These are phyloP conservation scores for Percopsis omiscomaycus DNA, from an alignment of 2,797 vertebrate species.

Conservation along the genomic window DNA sequence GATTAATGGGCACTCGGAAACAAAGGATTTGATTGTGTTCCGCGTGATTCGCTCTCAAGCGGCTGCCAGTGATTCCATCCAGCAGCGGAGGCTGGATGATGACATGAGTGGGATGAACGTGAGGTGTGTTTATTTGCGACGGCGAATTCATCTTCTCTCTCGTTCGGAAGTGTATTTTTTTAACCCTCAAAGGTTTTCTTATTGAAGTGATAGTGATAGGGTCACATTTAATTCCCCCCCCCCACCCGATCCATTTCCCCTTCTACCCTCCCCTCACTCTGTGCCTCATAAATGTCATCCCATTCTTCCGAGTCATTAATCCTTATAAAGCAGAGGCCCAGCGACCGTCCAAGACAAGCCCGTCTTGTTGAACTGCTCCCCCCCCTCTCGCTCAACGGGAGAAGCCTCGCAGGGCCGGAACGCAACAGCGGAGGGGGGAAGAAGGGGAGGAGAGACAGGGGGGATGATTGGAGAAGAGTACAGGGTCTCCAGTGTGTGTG, in stretches of 20 bases:
- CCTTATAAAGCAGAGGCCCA: conserved; percentile 64
- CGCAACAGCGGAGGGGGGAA: conserved; percentile 54
- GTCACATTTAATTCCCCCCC: conserved; percentile 48
- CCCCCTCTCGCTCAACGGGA: conserved; percentile 51
- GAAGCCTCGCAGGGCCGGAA: conserved; percentile 73
- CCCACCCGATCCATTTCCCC: conserved; percentile 28
- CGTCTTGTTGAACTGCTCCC: conserved; percentile 70
- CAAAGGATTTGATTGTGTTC: conserved; percentile 62
- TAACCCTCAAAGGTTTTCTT: conserved; percentile 29
- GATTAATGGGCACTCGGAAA: conserved; percentile 53
- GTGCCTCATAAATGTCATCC: conserved; percentile 78
- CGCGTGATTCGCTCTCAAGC: conserved; percentile 36
- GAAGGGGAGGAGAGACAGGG: conserved; percentile 44
- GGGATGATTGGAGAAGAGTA: conserved; percentile 22
- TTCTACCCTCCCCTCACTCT: conserved; percentile 49
- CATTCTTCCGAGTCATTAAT: conserved; percentile 72
- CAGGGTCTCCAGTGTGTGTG: conserved; percentile 66
- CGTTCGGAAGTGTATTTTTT: conserved; percentile 29
- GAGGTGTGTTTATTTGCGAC: conserved; percentile 20
- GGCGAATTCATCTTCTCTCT: conserved; percentile 10
- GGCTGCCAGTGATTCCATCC: conserved; percentile 49
- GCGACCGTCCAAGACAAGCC: conserved; percentile 74
- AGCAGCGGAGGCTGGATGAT: conserved; percentile 33
- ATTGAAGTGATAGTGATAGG: conserved; percentile 31
- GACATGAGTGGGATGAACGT: conserved; percentile 22